Conservation (phyloP, 2,797 vertebrate species). For the Lacerta viridis region DNA sequence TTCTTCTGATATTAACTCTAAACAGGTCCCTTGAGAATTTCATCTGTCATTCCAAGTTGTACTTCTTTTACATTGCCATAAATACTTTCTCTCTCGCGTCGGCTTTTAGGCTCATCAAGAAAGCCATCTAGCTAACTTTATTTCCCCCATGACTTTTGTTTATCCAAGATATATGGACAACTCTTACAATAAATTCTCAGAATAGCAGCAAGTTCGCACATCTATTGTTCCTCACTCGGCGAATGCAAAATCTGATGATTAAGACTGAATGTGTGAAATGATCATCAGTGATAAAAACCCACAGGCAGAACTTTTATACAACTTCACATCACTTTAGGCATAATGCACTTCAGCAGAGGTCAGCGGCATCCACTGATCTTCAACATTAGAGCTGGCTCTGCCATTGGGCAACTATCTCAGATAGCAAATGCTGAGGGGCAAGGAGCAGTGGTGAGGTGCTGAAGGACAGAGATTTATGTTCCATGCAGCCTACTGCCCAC, state of each 20-base stretch:
- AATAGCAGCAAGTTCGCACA: background rate
- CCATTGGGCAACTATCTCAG: background rate
- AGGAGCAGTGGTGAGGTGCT: too few species aligned
- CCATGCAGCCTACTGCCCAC: too few species aligned
- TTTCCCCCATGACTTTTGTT: constrained; percentile 21
- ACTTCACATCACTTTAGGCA: background rate
- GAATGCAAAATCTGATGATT: background rate
- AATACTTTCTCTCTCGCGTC: constrained; percentile 33
- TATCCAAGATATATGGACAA: background rate
- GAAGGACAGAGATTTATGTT: too few species aligned
- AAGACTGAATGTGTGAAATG: background rate
- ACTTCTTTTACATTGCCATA: constrained; percentile 35
- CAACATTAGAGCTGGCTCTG: too few species aligned
- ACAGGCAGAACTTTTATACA: background rate
- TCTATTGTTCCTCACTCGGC: background rate
- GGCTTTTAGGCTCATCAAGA: constrained; percentile 12
- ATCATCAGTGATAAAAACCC: background rate
- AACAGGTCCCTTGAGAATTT: constrained; percentile 35
- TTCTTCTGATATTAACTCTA: constrained; percentile 5
- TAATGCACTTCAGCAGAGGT: background rate
- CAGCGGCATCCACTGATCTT: background rate
- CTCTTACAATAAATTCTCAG: background rate
- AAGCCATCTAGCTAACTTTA: constrained; percentile 7
- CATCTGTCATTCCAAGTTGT: background rate
- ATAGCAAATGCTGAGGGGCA: too few species aligned